Base-by-base conservation (phyloP, 2,888 invertebrate species). In the Drosophila mayaguana region DNA sequence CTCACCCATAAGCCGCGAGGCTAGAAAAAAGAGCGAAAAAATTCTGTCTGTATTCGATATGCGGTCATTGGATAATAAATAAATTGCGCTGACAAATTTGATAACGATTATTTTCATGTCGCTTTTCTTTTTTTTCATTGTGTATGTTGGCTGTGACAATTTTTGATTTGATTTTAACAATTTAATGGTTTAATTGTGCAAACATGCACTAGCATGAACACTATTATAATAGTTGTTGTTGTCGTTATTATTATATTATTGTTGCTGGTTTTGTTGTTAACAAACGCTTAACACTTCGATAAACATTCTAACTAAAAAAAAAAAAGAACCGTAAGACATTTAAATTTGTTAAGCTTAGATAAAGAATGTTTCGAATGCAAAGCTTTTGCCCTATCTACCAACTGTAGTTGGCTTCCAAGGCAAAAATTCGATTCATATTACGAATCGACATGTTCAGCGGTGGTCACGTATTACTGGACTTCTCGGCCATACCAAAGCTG, bases 161-260 rank as follows among this genome's bases (percentile, higher is more conserved):
- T 67, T 72, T 73, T 84, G 76, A 90, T 90, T 88, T 73, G 82
- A 81, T 83, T 89, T 75, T 89, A 91, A 91, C 84, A 90, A 89
- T 80, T 89, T 90, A 91, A 91, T 90, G 66, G 83, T 85, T 87
- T 81, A 80, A 84, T 83, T 76, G 76, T 75, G 43, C 53, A 64
- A 63, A 18, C 48, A 48, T 48, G 53, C 42, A 65, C 22, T 54
- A 40, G 59, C 48, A 51, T 46, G 18, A 25, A 34, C 50, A 43
- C 45, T 50, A 63, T 55, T 54, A 60, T 38, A 50, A 59, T 73
- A 16, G 9, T 45, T 50, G 32, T n/a, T 64, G 28, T 32, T 50
- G 32, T n/a, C 61, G 28, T 32, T 32, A 32, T 11, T 32, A 28
- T 25, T 25, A 25, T 25, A 32, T 46, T 25, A 11, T 18, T 57